A percentile compares a stretch with the other conserved stretches of the same genome.
Conservation (phyloP, 2,113 vertebrate species). For the Dromiciops gliroides region DNA sequence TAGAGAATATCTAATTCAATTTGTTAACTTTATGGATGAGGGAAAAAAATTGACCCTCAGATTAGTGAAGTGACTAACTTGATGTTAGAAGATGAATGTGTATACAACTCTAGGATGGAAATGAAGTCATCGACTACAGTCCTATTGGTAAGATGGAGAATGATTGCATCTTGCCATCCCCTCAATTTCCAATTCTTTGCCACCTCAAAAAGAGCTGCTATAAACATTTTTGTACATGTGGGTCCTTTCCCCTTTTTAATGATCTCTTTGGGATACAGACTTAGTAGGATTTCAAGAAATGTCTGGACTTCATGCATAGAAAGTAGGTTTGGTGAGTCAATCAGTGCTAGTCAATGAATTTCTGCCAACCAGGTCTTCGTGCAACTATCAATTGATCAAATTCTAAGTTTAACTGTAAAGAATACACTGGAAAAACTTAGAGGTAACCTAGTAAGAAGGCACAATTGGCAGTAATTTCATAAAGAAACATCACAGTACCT, state of each 20-base stretch:
- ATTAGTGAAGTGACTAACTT: no score
- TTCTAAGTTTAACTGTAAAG: background rate
- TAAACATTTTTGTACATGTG: no score
- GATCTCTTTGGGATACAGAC: no score
- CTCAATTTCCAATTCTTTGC: no score
- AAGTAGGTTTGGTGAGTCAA: background rate
- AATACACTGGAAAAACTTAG: background rate
- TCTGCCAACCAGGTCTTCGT: background rate
- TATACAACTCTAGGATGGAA: background rate
- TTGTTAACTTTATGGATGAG: no score
- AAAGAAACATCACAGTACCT: background rate
- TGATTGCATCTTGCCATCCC: background rate
- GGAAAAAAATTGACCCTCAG: no score
- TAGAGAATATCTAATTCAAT: no score
- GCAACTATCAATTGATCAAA: background rate
- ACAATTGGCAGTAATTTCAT: slow-evolving; percentile 13
- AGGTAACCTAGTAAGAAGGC: background rate
- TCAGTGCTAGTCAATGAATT: background rate
- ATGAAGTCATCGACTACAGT: background rate
- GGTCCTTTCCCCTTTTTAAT: no score
- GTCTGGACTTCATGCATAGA: background rate
- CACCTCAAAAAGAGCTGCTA: no score
- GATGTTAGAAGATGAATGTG: background rate
- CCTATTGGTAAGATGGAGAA: background rate
- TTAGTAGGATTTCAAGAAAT: background rate